Percentiles rank a stretch among this genome's conserved stretches.
Evolutionary conservation across 2,113 vertebrate genomes (phyloP).

Genomic region (Dipodomys merriami): DNA sequence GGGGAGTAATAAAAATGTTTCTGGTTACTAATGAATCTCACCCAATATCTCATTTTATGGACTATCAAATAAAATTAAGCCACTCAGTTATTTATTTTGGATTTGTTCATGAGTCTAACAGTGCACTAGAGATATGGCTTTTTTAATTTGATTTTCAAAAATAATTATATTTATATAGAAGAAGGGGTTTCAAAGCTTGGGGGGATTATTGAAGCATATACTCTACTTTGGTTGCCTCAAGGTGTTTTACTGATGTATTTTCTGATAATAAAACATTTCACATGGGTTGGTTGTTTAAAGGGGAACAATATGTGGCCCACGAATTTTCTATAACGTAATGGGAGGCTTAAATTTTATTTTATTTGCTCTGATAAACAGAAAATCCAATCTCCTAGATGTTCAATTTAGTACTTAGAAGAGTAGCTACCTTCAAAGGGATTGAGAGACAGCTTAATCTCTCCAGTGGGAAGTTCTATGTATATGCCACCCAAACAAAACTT

Average conservation of each 20-base stretch:
- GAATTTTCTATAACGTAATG: constrained; percentile 65
- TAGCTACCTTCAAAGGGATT: background rate
- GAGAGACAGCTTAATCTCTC: background rate
- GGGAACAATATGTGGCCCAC: constrained; percentile 41
- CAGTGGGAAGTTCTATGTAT: background rate
- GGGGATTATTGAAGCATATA: constrained; percentile 54
- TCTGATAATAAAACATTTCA: constrained; percentile 67
- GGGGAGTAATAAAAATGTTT: constrained; percentile 16
- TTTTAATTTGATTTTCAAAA: constrained; percentile 66
- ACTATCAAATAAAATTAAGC: constrained; percentile 60
- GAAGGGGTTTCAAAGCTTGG: constrained; percentile 48
- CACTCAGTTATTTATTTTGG: constrained; percentile 70
- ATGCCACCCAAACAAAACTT: background rate
- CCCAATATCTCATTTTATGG: constrained; percentile 46
- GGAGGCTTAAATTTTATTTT: constrained; percentile 53
- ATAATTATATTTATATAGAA: constrained; percentile 57
- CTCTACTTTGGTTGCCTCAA: constrained; percentile 34
- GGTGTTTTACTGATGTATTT: constrained; percentile 70
- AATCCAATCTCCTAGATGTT: background rate
- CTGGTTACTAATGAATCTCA: constrained; percentile 41
- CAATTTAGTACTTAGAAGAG: constrained; percentile 42
- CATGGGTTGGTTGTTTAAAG: constrained; percentile 54
- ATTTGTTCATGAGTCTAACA: constrained; percentile 69
- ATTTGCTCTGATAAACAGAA: constrained; percentile 67
- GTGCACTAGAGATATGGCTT: constrained; percentile 32